Percentiles rank a stretch among this genome's conserved stretches.
Conservation (phyloP, 2,113 vertebrate species). For the Mugil cephalus region DNA sequence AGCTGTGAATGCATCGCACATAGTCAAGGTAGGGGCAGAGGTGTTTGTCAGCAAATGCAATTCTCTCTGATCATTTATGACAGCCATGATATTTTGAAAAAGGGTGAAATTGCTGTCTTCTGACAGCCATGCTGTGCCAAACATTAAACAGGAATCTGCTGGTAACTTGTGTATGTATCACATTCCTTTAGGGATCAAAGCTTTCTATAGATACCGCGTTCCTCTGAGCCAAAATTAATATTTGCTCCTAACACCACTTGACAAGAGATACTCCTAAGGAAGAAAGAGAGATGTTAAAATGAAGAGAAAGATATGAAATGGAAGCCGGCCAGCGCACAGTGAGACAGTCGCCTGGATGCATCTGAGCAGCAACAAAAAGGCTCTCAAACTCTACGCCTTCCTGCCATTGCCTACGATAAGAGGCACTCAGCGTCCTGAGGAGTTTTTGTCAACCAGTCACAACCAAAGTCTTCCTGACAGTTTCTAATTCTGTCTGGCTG, state of each 20-base stretch:
- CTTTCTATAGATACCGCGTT: slow-evolving; percentile 42
- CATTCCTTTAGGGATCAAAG: slow-evolving; percentile 56
- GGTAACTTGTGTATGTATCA: slow-evolving; percentile 39
- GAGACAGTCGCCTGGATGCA: slow-evolving; percentile 36
- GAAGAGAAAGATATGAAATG: slow-evolving; percentile 51
- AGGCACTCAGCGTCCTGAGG: slow-evolving; percentile 38
- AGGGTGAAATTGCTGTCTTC: slow-evolving; percentile 53
- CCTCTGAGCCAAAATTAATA: slow-evolving; percentile 56
- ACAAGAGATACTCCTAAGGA: slow-evolving; percentile 63
- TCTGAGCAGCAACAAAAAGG: slow-evolving; percentile 53
- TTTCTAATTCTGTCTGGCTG: slow-evolving; percentile 64
- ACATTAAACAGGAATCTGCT: slow-evolving; percentile 45
- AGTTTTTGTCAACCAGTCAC: slow-evolving; percentile 55
- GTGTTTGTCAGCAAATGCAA: slow-evolving; percentile 52
- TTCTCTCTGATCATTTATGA: slow-evolving; percentile 68
- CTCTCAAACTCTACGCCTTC: slow-evolving; percentile 39
- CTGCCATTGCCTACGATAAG: slow-evolving; percentile 35
- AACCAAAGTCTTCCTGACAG: slow-evolving; percentile 59
- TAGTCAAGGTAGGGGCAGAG: slow-evolving; percentile 48
- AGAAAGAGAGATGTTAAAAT: slow-evolving; percentile 55
- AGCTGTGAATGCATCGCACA: slow-evolving; percentile 32
- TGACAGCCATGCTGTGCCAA: slow-evolving; percentile 62
- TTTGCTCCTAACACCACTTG: slow-evolving; percentile 65
- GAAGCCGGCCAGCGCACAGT: slow-evolving; percentile 44
- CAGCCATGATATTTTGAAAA: slow-evolving; percentile 72